Conservation (phyloP, 1,140 invertebrate genomes). For the Trichomalopsis sarcophagae region DNA sequence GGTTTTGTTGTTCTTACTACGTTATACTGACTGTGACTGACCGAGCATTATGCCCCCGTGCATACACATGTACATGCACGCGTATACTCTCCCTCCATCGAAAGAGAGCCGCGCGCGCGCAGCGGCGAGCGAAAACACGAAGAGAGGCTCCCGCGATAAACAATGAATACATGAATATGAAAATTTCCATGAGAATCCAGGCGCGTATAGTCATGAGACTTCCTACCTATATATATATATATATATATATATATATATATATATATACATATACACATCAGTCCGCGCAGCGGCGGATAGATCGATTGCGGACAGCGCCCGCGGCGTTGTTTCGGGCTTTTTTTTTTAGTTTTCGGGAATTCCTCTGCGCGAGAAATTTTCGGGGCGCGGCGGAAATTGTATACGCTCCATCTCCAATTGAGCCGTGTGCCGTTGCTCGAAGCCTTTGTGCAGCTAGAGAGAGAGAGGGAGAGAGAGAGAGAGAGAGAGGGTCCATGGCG, state of each 20-base stretch:
- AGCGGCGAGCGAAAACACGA: not conserved
- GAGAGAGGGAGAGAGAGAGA: not conserved
- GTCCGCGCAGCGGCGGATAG: not conserved
- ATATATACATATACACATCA: not conserved
- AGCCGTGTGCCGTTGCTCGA: not conserved
- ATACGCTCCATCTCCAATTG: constrained; percentile 27
- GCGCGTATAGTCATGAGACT: constrained; percentile 15
- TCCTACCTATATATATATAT: not conserved
- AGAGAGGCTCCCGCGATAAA: constrained; percentile 57
- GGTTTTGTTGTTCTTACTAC: constrained; percentile 59
- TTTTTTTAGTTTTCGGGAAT: constrained; percentile 7
- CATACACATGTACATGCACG: not conserved
- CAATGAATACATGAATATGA: constrained; percentile 70
- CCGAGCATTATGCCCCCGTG: constrained; percentile 27
- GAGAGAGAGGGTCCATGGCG: not conserved
- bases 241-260: not conserved
- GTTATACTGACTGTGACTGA: constrained; percentile 39
- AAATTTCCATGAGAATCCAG: constrained; percentile 63
- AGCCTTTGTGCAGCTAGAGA: not conserved
- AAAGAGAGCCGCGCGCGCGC: not conserved
- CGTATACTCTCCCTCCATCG: not conserved
- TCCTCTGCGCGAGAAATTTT: constrained; percentile 20
- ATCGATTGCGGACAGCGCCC: not conserved
- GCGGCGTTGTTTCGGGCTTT: not conserved
- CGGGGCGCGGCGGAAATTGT: constrained; percentile 29